Evolutionary conservation across 2,113 vertebrate genomes (phyloP).

Genomic region (Centropus bengalensis): DNA sequence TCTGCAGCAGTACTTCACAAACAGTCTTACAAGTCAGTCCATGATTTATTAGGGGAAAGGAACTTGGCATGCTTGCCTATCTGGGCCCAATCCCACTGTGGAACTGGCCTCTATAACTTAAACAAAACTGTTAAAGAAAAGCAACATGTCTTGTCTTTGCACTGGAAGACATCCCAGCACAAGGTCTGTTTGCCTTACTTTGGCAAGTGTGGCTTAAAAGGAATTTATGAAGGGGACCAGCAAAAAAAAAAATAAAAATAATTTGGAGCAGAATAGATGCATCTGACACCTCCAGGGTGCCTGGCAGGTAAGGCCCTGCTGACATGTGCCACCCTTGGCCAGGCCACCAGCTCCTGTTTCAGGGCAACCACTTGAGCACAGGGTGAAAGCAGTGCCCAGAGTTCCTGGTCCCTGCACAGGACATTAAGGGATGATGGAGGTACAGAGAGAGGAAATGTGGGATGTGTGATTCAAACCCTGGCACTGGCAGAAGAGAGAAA

Average conservation of each 20-base stretch:
- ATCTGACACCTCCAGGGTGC: background rate
- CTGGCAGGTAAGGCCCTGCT: background rate
- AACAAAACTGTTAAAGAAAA: conserved; percentile 33
- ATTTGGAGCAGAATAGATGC: background rate
- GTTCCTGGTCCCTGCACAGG: background rate
- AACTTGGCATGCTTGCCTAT: background rate
- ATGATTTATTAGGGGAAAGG: background rate
- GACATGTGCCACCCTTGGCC: background rate
- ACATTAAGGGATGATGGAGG: background rate
- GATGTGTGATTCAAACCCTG: background rate
- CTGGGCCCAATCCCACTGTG: background rate
- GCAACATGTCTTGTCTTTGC: background rate
- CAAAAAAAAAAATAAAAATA: background rate
- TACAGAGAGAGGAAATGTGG: background rate
- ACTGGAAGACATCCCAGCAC: conserved; percentile 1
- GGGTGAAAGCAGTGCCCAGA: background rate
- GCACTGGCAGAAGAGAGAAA: background rate
- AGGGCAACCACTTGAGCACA: accelerated
- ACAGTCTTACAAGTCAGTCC: background rate
- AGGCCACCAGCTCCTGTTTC: background rate
- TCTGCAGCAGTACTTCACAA: background rate
- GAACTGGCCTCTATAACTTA: conserved; percentile 28
- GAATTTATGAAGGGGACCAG: background rate
- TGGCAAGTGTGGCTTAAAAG: background rate
- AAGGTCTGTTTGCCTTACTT: conserved; percentile 40